phyloP scores from a whole-genome alignment of 2,113 vertebrate species.

The Callospermophilus lateralis region DNA sequence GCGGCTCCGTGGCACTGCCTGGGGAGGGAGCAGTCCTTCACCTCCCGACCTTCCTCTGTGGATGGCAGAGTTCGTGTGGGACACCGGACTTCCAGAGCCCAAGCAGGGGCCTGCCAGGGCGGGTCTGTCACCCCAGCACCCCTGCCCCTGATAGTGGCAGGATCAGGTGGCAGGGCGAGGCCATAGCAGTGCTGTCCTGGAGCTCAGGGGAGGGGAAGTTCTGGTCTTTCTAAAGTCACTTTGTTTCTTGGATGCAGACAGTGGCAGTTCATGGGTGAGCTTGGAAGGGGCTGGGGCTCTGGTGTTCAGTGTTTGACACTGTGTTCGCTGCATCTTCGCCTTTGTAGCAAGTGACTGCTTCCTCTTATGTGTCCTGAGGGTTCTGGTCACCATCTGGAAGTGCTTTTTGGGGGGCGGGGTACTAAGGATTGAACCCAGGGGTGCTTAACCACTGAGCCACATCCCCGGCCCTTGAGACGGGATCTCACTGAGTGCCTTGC shows the following conservation, averaged over 20 bases:
- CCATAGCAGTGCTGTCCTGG: neutral
- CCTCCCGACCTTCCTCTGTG: neutral
- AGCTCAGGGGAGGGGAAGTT: neutral
- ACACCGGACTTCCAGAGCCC: neutral
- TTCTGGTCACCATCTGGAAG: neutral
- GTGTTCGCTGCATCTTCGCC: neutral
- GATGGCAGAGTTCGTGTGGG: fast-evolving
- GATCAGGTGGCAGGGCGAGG: neutral
- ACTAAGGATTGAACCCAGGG: no score
- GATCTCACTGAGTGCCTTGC: no score
- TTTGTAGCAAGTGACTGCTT: fast-evolving
- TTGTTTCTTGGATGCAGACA: no score
- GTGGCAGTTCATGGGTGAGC: no score
- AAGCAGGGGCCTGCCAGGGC: fast-evolving
- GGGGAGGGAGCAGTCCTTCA: neutral
- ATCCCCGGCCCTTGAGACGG: no score
- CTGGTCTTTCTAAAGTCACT: neutral
- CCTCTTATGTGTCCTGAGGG: neutral
- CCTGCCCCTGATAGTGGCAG: fast-evolving
- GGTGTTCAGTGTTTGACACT: no score
- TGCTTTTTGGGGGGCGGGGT: no score
- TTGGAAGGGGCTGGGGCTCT: no score
- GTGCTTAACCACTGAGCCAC: no score
- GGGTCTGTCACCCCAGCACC: no score
- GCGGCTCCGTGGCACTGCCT: no score